These are phyloP conservation scores for Acanthiza pusilla DNA, from an alignment of 2,797 vertebrate species.

Conservation along the genomic window DNA sequence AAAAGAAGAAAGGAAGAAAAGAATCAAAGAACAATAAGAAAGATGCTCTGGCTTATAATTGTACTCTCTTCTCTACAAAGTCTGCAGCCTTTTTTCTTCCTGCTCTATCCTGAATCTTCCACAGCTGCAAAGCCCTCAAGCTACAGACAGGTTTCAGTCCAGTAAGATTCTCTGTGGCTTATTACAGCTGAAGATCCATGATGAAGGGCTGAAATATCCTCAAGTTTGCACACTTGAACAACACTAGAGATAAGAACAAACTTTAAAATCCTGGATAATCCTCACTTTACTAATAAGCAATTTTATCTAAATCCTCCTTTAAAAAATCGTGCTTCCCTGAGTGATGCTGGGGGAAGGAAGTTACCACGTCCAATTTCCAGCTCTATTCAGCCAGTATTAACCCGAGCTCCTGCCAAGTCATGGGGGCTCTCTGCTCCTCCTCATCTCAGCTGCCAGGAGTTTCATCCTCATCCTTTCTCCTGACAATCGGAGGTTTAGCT, in stretches of 20 bases:
- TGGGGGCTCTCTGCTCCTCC: not conserved
- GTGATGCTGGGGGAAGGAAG: conserved; percentile 22
- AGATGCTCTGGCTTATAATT: not conserved
- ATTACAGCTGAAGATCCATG: not conserved
- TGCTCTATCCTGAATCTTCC: not conserved
- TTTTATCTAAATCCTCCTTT: conserved; percentile 72
- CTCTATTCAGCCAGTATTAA: not conserved
- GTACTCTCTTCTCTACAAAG: not conserved
- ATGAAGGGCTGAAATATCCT: conserved; percentile 28
- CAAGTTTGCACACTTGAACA: conserved; percentile 49
- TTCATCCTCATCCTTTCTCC: not conserved
- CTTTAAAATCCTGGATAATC: conserved; percentile 73
- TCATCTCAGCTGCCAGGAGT: not conserved
- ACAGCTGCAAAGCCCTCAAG: not conserved
- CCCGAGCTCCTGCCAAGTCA: not conserved
- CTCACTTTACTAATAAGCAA: conserved; percentile 70
- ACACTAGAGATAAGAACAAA: conserved; percentile 67
- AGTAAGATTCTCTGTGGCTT: not conserved
- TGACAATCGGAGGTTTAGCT: not conserved
- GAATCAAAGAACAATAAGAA: conserved; percentile 17
- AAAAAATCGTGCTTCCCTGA: conserved; percentile 50
- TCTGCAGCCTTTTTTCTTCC: not conserved
- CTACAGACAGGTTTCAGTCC: not conserved
- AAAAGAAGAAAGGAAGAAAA: not conserved
- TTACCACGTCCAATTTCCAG: conserved; percentile 40